Evolutionary conservation across 92 coral and sea anemone genomes (phyloP), one percentile per base, ranked within the genome.

Genomic region (Heteractis magnifica): DNA sequence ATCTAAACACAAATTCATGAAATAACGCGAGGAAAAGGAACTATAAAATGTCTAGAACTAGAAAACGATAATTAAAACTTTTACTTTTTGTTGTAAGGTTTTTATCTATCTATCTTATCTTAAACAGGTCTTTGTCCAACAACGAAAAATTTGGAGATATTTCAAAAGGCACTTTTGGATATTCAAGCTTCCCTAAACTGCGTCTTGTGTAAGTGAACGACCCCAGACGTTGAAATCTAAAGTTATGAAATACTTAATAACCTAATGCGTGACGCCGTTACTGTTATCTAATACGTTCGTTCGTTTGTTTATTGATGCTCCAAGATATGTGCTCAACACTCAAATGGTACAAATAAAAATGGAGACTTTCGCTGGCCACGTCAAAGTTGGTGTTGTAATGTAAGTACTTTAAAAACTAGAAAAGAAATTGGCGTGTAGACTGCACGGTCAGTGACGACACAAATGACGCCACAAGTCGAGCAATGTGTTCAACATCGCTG

Each of bases 281-380:
- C 44, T 34, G 44, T 34, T 34, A 34, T 34, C 44, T 34, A 34
- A 34, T 34, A 34, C 3, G 44, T 34, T 0, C 2, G 44, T 34
- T 34, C 44, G 44, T 34, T 18, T 44, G 49, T 23, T 18, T 26
- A 2, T 51, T 34, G 14, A 1, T 60, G 19, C 23, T 81, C 56
- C 34, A 71, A 91, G 94, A 51, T 89, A 91, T 76, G 75, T 89
- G 14, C 83, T 92, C 53, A 83, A 92, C 83, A 92, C 95, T n/a
- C 70, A 81, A 9, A 86, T 92, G 72, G 95, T 87, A 9, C 86
- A 92, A 44, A 79, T 92, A 5, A 59, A 79, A 13, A 86, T 89
- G 83, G 41, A 74, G 18, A 78, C 82, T 49, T 92, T 92, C 79
- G 60, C 19, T 6, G 76, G 86, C 3, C 93, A 92, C 77, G 73